phyloP scores from a whole-genome alignment of 2,113 vertebrate species.

The Lycaon pictus region DNA sequence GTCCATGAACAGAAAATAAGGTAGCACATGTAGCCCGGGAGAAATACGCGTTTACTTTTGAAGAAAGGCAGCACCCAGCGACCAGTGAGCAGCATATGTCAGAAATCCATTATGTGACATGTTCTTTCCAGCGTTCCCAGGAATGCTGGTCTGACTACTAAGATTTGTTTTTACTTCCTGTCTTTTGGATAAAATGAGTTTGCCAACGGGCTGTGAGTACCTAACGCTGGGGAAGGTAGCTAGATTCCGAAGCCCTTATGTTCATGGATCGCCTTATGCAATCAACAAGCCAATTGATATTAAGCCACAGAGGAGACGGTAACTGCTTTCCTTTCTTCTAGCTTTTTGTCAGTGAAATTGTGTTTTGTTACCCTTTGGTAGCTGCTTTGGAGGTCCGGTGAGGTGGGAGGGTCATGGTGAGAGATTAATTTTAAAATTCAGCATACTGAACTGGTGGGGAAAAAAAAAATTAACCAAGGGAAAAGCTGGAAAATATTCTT shows the following conservation, averaged over 20 bases:
- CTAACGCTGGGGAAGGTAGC: conserved; percentile 92
- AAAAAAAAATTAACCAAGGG: conserved; percentile 28
- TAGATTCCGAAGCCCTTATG: conserved; percentile 91
- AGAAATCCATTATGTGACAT: conserved; percentile 69
- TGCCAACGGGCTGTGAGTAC: conserved; percentile 92
- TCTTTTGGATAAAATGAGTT: conserved; percentile 91
- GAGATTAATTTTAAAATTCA: conserved; percentile 55
- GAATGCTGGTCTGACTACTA: conserved; percentile 80
- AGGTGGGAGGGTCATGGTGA: background rate
- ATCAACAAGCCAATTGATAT: conserved; percentile 98
- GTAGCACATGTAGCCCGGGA: conserved; percentile 63
- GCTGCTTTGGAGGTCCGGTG: conserved; percentile 55
- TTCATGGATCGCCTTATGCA: conserved; percentile 93
- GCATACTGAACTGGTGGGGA: background rate
- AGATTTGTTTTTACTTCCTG: conserved; percentile 74
- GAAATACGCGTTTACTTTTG: conserved; percentile 75
- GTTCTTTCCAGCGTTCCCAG: conserved; percentile 77
- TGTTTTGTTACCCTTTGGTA: conserved; percentile 55
- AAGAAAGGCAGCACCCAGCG: conserved; percentile 54
- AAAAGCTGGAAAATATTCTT: conserved; percentile 59
- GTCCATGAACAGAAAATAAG: conserved; percentile 74
- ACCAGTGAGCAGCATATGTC: conserved; percentile 48
- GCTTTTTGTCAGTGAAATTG: conserved; percentile 74
- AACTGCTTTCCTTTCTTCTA: conserved; percentile 86
- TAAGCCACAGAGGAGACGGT: conserved; percentile 94